These are phyloP conservation scores for Leptinotarsa texana DNA, from an alignment of 1,140 invertebrate genomes.

Conservation along the genomic window DNA sequence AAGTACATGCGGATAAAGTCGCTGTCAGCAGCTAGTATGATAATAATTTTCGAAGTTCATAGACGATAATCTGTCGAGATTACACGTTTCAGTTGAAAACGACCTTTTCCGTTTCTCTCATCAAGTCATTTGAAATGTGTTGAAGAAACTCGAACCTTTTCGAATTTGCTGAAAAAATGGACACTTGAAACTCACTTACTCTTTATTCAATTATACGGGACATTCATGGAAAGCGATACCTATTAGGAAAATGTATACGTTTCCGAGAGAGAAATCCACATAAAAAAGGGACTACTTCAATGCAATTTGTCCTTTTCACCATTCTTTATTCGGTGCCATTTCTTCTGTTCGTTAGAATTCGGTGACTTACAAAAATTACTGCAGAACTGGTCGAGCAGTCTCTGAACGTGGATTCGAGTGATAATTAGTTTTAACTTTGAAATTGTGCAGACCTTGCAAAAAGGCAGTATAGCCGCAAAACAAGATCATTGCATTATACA, in stretches of 20 bases:
- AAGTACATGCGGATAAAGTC: too few relatives aligned
- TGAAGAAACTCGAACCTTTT: not conserved
- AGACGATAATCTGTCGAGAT: too few relatives aligned
- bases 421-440: constrained; percentile 1
- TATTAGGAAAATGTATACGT: constrained; percentile 19
- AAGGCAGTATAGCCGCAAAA: not conserved
- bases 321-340: not conserved
- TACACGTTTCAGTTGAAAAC: too few relatives aligned
- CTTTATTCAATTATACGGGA: constrained; percentile 14
- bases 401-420: not conserved
- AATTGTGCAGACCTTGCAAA: not conserved
- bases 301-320: constrained; percentile 15
- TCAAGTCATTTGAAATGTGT: not conserved
- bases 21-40: too few relatives aligned
- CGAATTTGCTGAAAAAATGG: not conserved
- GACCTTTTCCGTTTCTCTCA: too few relatives aligned
- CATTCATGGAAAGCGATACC: constrained; percentile 17
- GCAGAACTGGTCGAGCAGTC: not conserved
- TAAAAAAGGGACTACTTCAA: constrained; percentile 10
- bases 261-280: not conserved
- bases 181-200: constrained; percentile 9
- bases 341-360: constrained; percentile 2
- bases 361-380: not conserved
- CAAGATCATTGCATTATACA: not conserved
- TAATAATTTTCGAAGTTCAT: too few relatives aligned